Conservation (phyloP, 2,888 invertebrate genomes). For the Zelleria hepariella region DNA sequence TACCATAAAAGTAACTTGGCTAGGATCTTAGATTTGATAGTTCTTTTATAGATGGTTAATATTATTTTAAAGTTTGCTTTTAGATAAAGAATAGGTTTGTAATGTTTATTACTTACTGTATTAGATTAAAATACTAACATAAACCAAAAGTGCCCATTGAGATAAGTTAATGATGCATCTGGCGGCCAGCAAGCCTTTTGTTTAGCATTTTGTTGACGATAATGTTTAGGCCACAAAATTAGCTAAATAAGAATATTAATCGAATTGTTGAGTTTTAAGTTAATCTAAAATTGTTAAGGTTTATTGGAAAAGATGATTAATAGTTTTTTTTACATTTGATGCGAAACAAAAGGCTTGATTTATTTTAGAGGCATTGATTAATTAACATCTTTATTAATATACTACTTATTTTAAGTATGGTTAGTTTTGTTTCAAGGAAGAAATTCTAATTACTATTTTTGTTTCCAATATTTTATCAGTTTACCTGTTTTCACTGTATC, state of each 20-base stretch:
- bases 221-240: slow-evolving; percentile 70
- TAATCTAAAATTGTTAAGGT: slow-evolving; percentile 68
- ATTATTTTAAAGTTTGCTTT: slow-evolving; percentile 66
- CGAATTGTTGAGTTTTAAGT: slow-evolving; percentile 65
- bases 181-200: slow-evolving; percentile 54
- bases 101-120: slow-evolving; percentile 66
- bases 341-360: slow-evolving; percentile 62
- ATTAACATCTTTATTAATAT: slow-evolving; percentile 66
- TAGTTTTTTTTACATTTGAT: slow-evolving; percentile 56
- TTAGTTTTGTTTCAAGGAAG: slow-evolving; percentile 70
- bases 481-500: slow-evolving; percentile 71
- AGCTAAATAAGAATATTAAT: slow-evolving; percentile 63
- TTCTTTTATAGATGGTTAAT: slow-evolving; percentile 64
- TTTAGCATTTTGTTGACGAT: slow-evolving; percentile 59
- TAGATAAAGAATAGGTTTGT: slow-evolving; percentile 64
- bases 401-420: slow-evolving; percentile 61
- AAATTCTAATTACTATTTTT: slow-evolving; percentile 71
- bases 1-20: slow-evolving; percentile 60
- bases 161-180: slow-evolving; percentile 60
- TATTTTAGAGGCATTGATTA: slow-evolving; percentile 66
- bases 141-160: slow-evolving; percentile 74
- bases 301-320: slow-evolving; percentile 49
- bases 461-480: slow-evolving; percentile 71
- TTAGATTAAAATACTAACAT: slow-evolving; percentile 69
- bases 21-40: slow-evolving; percentile 67